Base-by-base conservation (phyloP, 1,140 invertebrate species). In the Ips typographus region DNA sequence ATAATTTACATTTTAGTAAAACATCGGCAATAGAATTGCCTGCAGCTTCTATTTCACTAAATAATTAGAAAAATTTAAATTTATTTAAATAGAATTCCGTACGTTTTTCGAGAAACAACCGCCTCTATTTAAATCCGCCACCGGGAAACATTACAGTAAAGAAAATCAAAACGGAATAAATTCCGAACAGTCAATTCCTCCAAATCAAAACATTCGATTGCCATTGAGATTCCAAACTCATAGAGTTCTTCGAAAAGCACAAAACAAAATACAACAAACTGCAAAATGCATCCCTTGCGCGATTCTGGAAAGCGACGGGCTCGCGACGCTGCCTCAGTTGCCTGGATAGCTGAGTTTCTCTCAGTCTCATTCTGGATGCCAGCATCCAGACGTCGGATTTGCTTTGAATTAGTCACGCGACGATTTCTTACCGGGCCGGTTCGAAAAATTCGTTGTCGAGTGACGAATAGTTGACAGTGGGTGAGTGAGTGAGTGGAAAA, bases 261-360 rank as follows among this genome's bases (percentile, higher is more conserved):
- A 43, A 43, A 61, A 61, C 59, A 61, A 61, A 61, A 61, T 61
- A 61, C 42, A 61, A 43, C 41, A 61, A 61, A 61, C 40, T 61
- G 59, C 59, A 61, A 61, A 61, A 61, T 61, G 59, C 59, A 61
- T 61, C 59, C 59, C 59, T 61, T 61, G 59, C 59, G 59, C 59
- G 59, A 61, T 61, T 41, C 59, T 47, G 59, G 59, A 61, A 61
- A 61, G 59, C 59, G 39, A 61, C 39, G 59, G 39, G 59, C 59
- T 61, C 40, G 59, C 59, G 59, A 61, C 59, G 59, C 59, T 61
- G 22, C 53, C 37, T n/a, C 22, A n/a, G n/a, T 37, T 57, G 55
- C 55, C 55, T 57, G 55, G 55, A 49, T 49, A 49, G 44, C 36
- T 22, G 55, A 39, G 39, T 57, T 57, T 40, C 55, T 57, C 59